These are phyloP conservation scores for Proctacanthus coquilletti DNA, from an alignment of 1,140 invertebrate genomes.

Conservation along the genomic window DNA sequence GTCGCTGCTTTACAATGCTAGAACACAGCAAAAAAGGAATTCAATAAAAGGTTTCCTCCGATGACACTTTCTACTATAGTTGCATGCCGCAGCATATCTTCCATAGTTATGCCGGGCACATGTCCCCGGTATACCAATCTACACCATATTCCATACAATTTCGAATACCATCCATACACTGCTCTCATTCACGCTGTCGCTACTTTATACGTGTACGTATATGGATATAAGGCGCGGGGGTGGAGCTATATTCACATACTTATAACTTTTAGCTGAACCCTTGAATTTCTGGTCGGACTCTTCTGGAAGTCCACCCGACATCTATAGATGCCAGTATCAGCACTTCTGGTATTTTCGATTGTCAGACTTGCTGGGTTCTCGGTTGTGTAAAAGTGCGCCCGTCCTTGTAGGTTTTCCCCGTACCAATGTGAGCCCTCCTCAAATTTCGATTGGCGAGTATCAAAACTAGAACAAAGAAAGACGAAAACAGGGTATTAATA, in stretches of 20 bases:
- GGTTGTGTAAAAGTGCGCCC: constrained; percentile 44
- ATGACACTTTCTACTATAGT: too few species aligned
- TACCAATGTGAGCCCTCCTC: constrained; percentile 52
- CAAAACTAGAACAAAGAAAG: constrained; percentile 48
- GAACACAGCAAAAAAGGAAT: neutral
- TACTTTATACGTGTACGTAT: too few species aligned
- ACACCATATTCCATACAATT: too few species aligned
- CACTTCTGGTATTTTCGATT: constrained; percentile 43
- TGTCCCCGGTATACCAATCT: too few species aligned
- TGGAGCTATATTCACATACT: constrained; percentile 50
- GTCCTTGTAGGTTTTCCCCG: too few species aligned
- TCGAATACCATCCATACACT: too few species aligned
- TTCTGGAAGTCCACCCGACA: constrained; percentile 81
- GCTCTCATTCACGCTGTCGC: too few species aligned
- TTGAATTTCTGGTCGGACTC: constrained; percentile 71
- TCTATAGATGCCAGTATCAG: constrained; percentile 67
- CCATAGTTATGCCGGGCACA: too few species aligned
- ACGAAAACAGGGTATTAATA: too few species aligned
- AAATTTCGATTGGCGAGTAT: constrained; percentile 41
- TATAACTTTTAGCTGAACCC: constrained; percentile 75
- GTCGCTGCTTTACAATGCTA: too few species aligned
- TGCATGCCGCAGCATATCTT: too few species aligned
- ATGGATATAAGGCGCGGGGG: constrained; percentile 11
- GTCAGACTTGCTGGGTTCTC: constrained; percentile 48
- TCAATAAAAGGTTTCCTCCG: neutral